Conservation (phyloP, 2,888 invertebrate species). For the Mythimna vitellina region DNA sequence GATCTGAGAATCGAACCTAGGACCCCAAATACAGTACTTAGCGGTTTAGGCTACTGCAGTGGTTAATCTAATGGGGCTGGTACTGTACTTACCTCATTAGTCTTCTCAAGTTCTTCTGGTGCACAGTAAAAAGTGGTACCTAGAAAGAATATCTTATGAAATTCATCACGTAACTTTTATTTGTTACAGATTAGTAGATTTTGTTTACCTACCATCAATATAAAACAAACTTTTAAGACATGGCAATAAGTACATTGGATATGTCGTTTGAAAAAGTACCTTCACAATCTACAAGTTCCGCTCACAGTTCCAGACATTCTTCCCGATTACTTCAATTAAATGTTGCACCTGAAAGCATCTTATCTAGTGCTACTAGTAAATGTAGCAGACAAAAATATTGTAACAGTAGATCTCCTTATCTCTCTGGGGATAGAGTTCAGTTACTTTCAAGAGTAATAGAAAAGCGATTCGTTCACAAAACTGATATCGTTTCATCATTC, state of each 20-base stretch:
- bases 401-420: slow-evolving; percentile 74
- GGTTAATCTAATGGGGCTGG: no score
- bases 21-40: background rate
- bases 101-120: background rate
- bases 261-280: slow-evolving; percentile 63
- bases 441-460: slow-evolving; percentile 76
- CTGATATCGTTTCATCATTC: slow-evolving; percentile 76
- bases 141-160: background rate
- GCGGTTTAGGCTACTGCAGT: background rate
- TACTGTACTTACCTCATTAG: no score
- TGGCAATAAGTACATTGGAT: slow-evolving; percentile 76
- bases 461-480: slow-evolving; percentile 74
- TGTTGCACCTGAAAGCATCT: slow-evolving; percentile 65
- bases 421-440: slow-evolving; percentile 73
- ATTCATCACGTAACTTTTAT: background rate
- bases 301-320: slow-evolving; percentile 63
- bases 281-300: slow-evolving; percentile 60
- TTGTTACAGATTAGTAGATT: slow-evolving; percentile 56
- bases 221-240: slow-evolving; percentile 52
- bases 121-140: background rate
- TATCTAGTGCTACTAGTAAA: slow-evolving; percentile 63
- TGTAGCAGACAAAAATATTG: slow-evolving; percentile 67
- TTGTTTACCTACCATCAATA: slow-evolving; percentile 15
- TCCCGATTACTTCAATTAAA: slow-evolving; percentile 65
- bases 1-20: background rate